These are phyloP conservation scores for Drosophila limbata DNA, from an alignment of 2,888 invertebrate species.

Conservation along the genomic window DNA sequence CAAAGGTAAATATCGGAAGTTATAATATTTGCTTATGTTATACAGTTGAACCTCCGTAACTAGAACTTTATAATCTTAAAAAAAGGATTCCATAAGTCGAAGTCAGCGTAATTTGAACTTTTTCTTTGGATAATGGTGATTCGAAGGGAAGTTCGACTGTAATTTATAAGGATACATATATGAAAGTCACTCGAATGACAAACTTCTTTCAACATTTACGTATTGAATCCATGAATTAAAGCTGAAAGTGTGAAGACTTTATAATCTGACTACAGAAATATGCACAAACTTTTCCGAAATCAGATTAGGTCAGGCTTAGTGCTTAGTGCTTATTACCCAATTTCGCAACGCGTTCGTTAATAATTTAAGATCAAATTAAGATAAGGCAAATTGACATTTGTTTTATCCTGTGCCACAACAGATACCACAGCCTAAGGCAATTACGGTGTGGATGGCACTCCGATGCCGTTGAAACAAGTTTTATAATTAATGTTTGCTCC, in stretches of 20 bases:
- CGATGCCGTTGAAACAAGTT: constrained; percentile 7
- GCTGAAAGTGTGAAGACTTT: background rate
- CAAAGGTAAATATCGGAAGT: constrained; percentile 3
- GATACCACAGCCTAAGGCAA: constrained; percentile 9
- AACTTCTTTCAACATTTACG: background rate
- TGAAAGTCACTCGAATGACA: background rate
- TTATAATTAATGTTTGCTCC: constrained; percentile 19
- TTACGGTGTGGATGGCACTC: constrained; percentile 4
- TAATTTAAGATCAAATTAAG: constrained; percentile 18
- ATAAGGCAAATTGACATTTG: constrained; percentile 16
- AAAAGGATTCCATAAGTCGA: too few relatives aligned
- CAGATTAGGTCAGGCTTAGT: background rate
- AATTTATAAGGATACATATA: background rate
- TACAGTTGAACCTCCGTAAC: too few relatives aligned
- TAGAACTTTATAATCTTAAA: too few relatives aligned
- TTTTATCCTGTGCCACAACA: constrained; percentile 8
- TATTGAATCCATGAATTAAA: background rate
- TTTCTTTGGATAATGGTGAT: too few relatives aligned
- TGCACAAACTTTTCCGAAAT: background rate
- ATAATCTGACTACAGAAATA: constrained; percentile 1
- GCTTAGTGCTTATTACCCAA: constrained; percentile 6
- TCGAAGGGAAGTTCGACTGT: too few relatives aligned
- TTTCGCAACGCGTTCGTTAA: constrained; percentile 15
- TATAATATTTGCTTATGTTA: background rate
- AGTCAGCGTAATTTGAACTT: too few relatives aligned